phyloP scores from a whole-genome alignment of 2,797 vertebrate species.

The Tapera naevia region DNA sequence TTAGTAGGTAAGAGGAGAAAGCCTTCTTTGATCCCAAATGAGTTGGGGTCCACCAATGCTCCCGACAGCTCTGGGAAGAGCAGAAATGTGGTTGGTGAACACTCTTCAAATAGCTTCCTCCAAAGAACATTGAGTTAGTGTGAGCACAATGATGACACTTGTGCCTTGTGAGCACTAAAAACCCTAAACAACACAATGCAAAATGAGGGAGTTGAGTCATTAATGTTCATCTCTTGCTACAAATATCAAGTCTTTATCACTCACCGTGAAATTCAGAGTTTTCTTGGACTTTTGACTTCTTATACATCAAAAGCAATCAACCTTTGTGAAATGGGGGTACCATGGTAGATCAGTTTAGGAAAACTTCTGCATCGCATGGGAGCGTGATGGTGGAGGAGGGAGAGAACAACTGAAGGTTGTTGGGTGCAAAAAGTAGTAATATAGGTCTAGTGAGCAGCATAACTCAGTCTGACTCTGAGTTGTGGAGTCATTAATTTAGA shows the following conservation, averaged over 20 bases:
- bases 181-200: accelerated
- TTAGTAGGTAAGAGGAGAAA: background rate
- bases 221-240: background rate
- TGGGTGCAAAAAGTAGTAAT: background rate
- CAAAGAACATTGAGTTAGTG: background rate
- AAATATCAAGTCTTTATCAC: background rate
- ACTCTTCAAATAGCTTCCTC: background rate
- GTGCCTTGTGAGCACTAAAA: background rate
- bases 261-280: background rate
- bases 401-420: background rate
- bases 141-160: background rate
- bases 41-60: background rate
- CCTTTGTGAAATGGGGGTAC: background rate
- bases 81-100: background rate
- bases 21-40: background rate
- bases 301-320: background rate
- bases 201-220: background rate
- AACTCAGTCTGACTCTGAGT: background rate
- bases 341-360: background rate
- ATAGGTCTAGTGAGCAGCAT: background rate
- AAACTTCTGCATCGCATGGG: background rate
- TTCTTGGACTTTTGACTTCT: background rate
- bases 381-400: background rate
- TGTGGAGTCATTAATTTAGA: background rate
- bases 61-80: background rate